These are phyloP conservation scores for Nebria salina DNA, from an alignment of 2,888 invertebrate genomes.

Conservation along the genomic window DNA sequence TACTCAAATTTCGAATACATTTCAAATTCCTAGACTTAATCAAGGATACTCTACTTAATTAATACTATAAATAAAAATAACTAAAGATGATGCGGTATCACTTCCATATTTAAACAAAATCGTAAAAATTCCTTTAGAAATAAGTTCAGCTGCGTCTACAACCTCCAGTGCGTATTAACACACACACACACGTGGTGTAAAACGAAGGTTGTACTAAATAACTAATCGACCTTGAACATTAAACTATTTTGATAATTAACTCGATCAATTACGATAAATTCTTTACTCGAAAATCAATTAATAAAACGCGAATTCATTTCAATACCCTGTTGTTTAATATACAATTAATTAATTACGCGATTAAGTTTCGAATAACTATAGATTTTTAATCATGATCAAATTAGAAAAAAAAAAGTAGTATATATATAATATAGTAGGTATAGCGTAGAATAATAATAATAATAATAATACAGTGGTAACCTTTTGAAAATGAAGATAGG, in stretches of 20 bases:
- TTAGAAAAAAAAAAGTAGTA: too few species aligned
- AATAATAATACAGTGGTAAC: too few species aligned
- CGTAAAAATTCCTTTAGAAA: background rate
- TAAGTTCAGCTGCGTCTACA: background rate
- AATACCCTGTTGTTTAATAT: too few species aligned
- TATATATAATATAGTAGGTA: too few species aligned
- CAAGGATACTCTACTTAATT: background rate
- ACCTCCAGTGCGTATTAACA: background rate
- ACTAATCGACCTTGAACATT: background rate
- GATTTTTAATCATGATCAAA: too few species aligned
- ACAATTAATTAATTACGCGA: too few species aligned
- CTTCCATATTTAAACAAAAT: conserved; percentile 8
- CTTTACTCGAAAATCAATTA: background rate
- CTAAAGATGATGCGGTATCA: background rate
- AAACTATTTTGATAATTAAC: conserved; percentile 31
- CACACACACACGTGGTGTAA: conserved; percentile 10
- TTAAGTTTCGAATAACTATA: too few species aligned
- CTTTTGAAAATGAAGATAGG: too few species aligned
- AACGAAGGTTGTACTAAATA: conserved; percentile 3
- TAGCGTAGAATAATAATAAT: too few species aligned
- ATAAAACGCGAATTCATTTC: background rate
- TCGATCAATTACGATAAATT: conserved; percentile 31
- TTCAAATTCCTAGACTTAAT: too few species aligned
- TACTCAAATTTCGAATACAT: too few species aligned
- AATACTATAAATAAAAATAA: background rate